A percentile compares a stretch with the other conserved stretches of the same genome.
These are phyloP conservation scores for Cantharis nigra DNA, from an alignment of 2,888 invertebrate species.

Conservation along the genomic window DNA sequence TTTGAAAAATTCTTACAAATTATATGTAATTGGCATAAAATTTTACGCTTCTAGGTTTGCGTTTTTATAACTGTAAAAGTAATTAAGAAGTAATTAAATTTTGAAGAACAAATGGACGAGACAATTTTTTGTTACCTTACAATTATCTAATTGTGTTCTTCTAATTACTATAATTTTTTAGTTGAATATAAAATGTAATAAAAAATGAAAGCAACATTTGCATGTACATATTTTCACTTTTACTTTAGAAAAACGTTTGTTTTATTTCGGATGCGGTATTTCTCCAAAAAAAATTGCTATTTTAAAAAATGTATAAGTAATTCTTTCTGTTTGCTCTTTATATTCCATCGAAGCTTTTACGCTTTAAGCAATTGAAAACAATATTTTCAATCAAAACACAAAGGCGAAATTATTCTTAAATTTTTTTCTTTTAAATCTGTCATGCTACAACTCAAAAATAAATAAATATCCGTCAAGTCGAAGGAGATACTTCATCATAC, in stretches of 20 bases:
- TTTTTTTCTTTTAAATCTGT: not conserved
- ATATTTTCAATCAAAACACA: not conserved
- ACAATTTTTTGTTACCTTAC: not conserved
- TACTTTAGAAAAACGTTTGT: not conserved
- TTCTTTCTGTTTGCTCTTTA: not conserved
- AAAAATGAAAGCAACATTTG: not conserved
- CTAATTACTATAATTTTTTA: not conserved
- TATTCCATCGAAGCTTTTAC: not conserved
- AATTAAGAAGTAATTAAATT: not conserved
- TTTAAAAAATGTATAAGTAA: not conserved
- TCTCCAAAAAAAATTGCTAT: not conserved
- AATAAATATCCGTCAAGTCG: not conserved
- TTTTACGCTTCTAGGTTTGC: not conserved
- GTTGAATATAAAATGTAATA: not conserved
- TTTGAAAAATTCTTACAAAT: not conserved
- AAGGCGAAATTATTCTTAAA: not conserved
- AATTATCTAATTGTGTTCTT: not conserved
- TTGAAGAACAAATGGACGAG: not conserved
- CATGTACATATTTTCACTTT: not conserved
- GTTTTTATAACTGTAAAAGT: not conserved
- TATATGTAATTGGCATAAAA: not conserved
- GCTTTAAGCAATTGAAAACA: not conserved
- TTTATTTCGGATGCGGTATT: not conserved
- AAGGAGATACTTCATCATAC: not conserved
- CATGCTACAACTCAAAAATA: not conserved